A percentile compares a stretch with the other conserved stretches of the same genome.
phyloP scores from a whole-genome alignment of 2,797 vertebrate species.

The Craterocephalus amniculus region DNA sequence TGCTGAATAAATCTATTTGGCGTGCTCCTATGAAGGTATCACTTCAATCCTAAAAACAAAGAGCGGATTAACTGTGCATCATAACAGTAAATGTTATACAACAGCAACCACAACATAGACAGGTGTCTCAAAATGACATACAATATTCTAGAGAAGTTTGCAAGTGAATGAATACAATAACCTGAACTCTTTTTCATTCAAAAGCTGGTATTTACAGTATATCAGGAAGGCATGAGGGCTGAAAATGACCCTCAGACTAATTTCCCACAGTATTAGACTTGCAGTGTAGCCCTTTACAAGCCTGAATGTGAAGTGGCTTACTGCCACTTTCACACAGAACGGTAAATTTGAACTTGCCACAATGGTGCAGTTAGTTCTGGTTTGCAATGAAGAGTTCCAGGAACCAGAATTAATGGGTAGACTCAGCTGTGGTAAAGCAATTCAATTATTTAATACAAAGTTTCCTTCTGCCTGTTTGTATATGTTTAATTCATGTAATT shows the following conservation, averaged over 20 bases:
- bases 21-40: background rate
- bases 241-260: conserved; percentile 11
- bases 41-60: background rate
- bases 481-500: background rate
- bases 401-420: conserved; percentile 32
- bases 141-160: background rate
- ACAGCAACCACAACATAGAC: background rate
- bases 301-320: conserved; percentile 15
- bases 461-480: background rate
- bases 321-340: conserved; percentile 40
- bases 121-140: background rate
- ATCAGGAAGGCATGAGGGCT: background rate
- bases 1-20: conserved; percentile 1
- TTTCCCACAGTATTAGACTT: background rate
- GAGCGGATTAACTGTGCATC: background rate
- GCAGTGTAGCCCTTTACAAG: background rate
- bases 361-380: conserved; percentile 27
- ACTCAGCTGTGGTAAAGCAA: background rate
- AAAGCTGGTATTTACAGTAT: background rate
- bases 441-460: no score
- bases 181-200: background rate
- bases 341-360: conserved; percentile 19
- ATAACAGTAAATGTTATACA: background rate
- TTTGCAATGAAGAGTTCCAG: conserved; percentile 32
- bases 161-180: background rate